Evolutionary conservation across 2,797 vertebrate species (phyloP).

Genomic region (Phalanger gymnotis): DNA sequence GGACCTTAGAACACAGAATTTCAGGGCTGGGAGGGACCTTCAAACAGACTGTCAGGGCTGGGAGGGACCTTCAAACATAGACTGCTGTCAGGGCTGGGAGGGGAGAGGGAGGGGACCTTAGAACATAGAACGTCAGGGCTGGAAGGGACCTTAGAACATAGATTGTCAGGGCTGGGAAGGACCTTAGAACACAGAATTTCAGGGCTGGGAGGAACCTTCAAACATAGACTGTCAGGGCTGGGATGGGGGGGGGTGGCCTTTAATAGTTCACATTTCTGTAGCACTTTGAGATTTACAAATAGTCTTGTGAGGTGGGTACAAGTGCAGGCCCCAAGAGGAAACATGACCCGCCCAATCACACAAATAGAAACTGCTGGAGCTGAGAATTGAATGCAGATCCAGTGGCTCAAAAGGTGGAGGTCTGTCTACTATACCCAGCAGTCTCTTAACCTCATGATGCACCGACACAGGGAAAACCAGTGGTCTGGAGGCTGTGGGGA

Average conservation of each 20-base stretch:
- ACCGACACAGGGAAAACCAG: not conserved
- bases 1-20: not conserved
- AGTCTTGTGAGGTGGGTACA: not conserved
- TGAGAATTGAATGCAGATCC: not conserved
- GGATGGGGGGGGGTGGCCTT: too few relatives aligned
- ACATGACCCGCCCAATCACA: not conserved
- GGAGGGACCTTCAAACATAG: not conserved
- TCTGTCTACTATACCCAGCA: not conserved
- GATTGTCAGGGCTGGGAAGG: not conserved
- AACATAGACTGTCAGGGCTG: too few relatives aligned
- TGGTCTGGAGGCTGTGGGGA: not conserved
- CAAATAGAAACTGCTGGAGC: not conserved
- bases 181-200: not conserved
- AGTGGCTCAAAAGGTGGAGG: not conserved
- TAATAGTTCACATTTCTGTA: not conserved
- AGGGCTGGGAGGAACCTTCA: not conserved
- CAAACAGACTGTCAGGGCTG: not conserved
- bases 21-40: not conserved
- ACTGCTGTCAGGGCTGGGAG: too few relatives aligned
- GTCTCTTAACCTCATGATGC: not conserved
- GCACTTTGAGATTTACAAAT: not conserved
- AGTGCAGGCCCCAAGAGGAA: not conserved
- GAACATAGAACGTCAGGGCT: not conserved
- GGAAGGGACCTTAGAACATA: not conserved
- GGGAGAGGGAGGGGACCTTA: not conserved